phyloP scores from a whole-genome alignment of 1,140 invertebrate species.

The Pseudomyrmex sp. region DNA sequence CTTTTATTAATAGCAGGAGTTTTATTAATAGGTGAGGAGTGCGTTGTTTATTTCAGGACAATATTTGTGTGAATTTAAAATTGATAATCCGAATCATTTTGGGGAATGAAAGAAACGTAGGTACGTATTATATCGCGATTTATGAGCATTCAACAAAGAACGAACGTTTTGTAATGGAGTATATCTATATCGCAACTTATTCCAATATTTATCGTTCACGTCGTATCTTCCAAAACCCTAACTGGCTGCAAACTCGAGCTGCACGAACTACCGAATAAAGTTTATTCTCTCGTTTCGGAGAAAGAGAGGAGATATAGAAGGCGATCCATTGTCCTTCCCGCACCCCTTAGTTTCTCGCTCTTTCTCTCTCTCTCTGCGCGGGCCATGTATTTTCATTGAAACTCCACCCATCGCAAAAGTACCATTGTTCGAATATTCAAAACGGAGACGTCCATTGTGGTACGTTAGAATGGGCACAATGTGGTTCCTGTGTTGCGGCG shows the following conservation, averaged over 20 bases:
- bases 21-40: neutral
- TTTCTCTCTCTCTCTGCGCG: constrained; percentile 36
- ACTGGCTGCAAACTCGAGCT: constrained; percentile 37
- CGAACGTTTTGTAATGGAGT: neutral
- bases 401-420: constrained; percentile 73
- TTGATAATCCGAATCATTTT: neutral
- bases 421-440: constrained; percentile 80
- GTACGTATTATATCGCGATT: neutral
- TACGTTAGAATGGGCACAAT: constrained; percentile 70
- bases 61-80: neutral
- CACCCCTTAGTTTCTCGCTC: neutral
- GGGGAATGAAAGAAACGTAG: neutral
- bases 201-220: constrained; percentile 37
- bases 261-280: constrained; percentile 47
- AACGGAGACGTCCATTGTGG: constrained; percentile 75
- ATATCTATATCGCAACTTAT: constrained; percentile 23
- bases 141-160: neutral
- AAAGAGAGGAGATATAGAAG: constrained; percentile 62
- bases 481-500: constrained; percentile 74
- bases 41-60: neutral
- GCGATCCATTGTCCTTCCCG: constrained; percentile 76
- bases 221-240: constrained; percentile 27
- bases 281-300: constrained; percentile 54
- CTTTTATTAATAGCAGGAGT: constrained; percentile 1
- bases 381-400: constrained; percentile 74